Evolutionary conservation across 2,888 invertebrate species (phyloP).

Genomic region (Linnaemya vulpina): DNA sequence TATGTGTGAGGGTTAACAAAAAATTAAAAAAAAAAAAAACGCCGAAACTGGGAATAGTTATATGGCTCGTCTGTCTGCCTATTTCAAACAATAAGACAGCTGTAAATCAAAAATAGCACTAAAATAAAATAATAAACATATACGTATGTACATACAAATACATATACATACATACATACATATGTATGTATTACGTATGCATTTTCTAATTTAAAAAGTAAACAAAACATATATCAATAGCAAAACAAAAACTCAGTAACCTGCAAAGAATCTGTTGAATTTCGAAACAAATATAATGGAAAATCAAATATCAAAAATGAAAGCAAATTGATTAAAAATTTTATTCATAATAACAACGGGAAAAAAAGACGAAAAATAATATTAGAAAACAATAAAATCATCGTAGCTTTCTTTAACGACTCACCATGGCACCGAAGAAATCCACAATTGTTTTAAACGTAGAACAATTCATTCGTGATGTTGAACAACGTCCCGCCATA

Average conservation of each 20-base stretch:
- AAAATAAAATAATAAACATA: not conserved
- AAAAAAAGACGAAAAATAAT: not conserved
- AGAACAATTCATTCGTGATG: conserved; percentile 82
- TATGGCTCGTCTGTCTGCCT: not conserved
- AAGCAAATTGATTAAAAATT: not conserved
- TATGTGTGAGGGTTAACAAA: not conserved
- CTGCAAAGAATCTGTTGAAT: conserved; percentile 4
- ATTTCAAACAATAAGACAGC: not conserved
- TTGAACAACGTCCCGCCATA: conserved; percentile 82
- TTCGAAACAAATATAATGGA: conserved; percentile 3
- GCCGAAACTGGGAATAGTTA: not conserved
- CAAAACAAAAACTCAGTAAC: not conserved
- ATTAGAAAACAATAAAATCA: conserved; percentile 5
- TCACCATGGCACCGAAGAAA: conserved; percentile 81
- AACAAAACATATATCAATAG: not conserved
- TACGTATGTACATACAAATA: not conserved
- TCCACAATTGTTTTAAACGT: conserved; percentile 82
- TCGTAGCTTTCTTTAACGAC: conserved; percentile 8
- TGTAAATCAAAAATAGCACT: conserved; percentile 4
- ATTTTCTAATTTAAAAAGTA: not conserved
- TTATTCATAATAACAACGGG: not conserved
- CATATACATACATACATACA: not conserved
- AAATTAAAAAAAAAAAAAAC: not conserved
- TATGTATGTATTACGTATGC: not conserved
- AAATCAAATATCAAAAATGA: not conserved